A percentile compares a stretch with the other conserved stretches of the same genome.
Conservation (phyloP, 2,797 vertebrate genomes). For the Pyrrhura leucotis region DNA sequence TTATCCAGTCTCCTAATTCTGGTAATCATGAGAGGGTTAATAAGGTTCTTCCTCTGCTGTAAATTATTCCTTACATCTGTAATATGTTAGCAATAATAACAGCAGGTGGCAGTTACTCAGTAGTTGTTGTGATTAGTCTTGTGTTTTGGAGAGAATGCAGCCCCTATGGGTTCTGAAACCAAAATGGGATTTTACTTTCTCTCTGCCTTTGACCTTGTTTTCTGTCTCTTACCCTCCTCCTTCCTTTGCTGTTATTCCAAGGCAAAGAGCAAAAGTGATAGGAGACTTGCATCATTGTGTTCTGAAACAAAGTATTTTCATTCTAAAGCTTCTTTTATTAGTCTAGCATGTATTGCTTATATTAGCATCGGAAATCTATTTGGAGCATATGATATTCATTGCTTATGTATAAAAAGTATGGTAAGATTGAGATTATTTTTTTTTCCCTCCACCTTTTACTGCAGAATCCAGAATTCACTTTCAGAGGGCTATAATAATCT, state of each 20-base stretch:
- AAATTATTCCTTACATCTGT: neutral
- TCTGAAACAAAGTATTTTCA: neutral
- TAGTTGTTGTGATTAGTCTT: neutral
- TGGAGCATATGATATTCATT: neutral
- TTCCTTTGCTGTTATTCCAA: neutral
- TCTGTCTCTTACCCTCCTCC: neutral
- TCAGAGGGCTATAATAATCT: neutral
- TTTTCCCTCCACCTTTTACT: accelerated
- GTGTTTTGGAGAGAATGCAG: neutral
- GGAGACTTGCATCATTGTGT: neutral
- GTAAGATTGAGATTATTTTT: neutral
- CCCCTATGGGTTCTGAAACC: neutral
- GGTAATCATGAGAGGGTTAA: neutral
- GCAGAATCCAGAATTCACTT: neutral
- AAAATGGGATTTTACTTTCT: neutral
- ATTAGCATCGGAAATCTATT: neutral
- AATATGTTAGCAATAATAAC: neutral
- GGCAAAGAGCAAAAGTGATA: neutral
- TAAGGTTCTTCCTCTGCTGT: neutral
- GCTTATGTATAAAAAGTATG: neutral
- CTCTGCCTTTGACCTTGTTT: neutral
- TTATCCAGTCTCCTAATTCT: neutral
- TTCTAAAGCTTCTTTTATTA: neutral
- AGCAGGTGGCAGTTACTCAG: neutral
- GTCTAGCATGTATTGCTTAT: neutral